Evolutionary conservation across 2,797 vertebrate genomes (phyloP), one percentile per base, ranked within the genome.

Genomic region (Poeciliopsis paucimaculata): DNA sequence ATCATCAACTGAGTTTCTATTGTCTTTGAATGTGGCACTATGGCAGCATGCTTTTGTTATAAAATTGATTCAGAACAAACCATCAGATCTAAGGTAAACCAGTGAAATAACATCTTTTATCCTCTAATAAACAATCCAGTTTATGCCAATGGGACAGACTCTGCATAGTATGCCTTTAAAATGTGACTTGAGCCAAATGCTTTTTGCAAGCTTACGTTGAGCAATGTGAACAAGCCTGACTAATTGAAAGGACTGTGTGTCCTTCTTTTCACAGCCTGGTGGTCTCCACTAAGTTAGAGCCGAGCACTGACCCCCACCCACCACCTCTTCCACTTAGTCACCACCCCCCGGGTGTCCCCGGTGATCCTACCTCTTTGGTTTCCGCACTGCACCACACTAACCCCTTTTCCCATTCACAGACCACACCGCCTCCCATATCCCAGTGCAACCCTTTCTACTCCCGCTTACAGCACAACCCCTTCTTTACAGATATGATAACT

Each of bases 211-310:
- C 68, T 81, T 72, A 13, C 41, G 41, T 51, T 68, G 10, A 81
- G 53, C 79, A 64, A 36, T 84, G 77, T 90, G 46, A 84, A 77
- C 68, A 41, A 85, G 60, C 87, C 39, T 85, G 93, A 95, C 95
- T 98, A 97, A 97, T 94, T 91, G 87, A 92, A 92, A 96, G 96
- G 95, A 96, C 85, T 94, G 87, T 97, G 87, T 98, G 94, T 95
- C 72, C 95, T 98, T 97, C 94, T 96, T 97, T 97, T 97, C 96
- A 97, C 97, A 98, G 97, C 96, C 95, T 95, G 94, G 95, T 97
- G 96, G 94, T 96, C 95, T 96, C 96, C 95, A 95, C 95, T 96
- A 95, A 95, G 94, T 95, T 96, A 97, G 96, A 96, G 93, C 90
- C 95, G 95, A 95, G 93, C 95, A 95, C 95, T 93, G 95, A 94